phyloP scores from a whole-genome alignment of 2,797 vertebrate genomes.

The Enteromius afrohamiltoni region DNA sequence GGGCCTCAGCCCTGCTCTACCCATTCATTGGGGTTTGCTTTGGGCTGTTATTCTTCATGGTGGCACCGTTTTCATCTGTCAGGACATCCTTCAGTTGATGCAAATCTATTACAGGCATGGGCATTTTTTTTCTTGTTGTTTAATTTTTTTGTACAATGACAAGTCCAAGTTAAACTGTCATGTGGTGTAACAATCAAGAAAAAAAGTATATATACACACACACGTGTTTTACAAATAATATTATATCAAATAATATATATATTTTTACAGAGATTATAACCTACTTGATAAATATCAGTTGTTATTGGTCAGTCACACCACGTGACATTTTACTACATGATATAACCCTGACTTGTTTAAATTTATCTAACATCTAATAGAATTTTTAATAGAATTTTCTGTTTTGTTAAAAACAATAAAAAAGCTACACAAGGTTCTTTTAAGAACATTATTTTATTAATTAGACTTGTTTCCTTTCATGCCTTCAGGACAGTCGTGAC shows the following conservation, averaged over 20 bases:
- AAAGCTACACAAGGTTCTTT: too few species aligned
- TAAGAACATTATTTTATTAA: neutral
- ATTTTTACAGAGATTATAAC: neutral
- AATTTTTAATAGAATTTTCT: too few species aligned
- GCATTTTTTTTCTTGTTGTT: slow-evolving; percentile 69
- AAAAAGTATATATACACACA: neutral
- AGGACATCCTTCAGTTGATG: slow-evolving; percentile 56
- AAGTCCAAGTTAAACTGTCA: neutral
- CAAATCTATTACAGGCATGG: slow-evolving; percentile 64
- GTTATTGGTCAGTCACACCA: neutral
- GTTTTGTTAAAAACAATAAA: neutral
- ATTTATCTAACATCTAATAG: neutral
- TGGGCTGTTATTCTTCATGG: slow-evolving; percentile 67
- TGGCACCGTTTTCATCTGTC: slow-evolving; percentile 56
- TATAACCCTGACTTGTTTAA: neutral
- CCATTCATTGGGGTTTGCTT: slow-evolving; percentile 66
- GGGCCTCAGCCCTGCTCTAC: slow-evolving; percentile 46
- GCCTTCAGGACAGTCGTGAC: neutral
- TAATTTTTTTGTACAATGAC: slow-evolving; percentile 68
- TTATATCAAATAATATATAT: too few species aligned
- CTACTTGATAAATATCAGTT: neutral
- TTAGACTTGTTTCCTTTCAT: neutral
- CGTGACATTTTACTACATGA: neutral
- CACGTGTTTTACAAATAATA: neutral
- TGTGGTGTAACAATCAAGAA: neutral